Evolutionary conservation across 2,113 vertebrate genomes (phyloP).

Genomic region (Oryzias melastigma): DNA sequence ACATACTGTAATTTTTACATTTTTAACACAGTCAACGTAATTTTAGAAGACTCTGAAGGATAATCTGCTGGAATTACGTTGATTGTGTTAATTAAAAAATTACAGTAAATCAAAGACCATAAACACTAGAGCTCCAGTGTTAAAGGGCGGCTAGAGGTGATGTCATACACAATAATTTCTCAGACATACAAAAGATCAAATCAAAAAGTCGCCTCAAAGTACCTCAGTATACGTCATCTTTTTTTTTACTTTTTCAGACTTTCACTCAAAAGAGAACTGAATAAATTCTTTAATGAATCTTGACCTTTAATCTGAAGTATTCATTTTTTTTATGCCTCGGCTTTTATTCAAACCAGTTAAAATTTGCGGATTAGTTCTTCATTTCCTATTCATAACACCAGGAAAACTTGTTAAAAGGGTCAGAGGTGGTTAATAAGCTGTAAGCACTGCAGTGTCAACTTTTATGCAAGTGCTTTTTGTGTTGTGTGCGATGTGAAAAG

Average conservation of each 20-base stretch:
- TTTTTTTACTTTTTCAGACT: slow-evolving; percentile 6
- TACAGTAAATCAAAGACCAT: no score
- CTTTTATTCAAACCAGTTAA: slow-evolving; percentile 19
- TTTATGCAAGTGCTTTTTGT: slow-evolving; percentile 47
- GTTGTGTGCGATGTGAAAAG: slow-evolving; percentile 39
- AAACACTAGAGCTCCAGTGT: no score
- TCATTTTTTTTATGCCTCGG: slow-evolving; percentile 9
- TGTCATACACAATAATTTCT: not conserved
- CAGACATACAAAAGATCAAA: slow-evolving; percentile 1
- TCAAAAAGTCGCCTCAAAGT: slow-evolving; percentile 24
- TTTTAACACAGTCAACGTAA: no score
- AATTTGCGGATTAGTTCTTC: slow-evolving; percentile 25
- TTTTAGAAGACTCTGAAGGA: no score
- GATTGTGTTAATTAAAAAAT: no score
- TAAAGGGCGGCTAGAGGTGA: no score
- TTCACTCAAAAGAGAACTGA: slow-evolving; percentile 18
- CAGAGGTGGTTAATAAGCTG: slow-evolving; percentile 56
- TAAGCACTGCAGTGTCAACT: slow-evolving; percentile 42
- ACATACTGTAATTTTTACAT: no score
- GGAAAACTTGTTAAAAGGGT: slow-evolving; percentile 38
- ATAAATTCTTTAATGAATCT: slow-evolving; percentile 17
- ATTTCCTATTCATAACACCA: slow-evolving; percentile 36
- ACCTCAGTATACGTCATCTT: slow-evolving; percentile 7
- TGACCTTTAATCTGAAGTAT: slow-evolving; percentile 35
- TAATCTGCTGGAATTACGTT: no score